phyloP scores from a whole-genome alignment of 2,113 vertebrate genomes.

The Entomyzon cyanotis region DNA sequence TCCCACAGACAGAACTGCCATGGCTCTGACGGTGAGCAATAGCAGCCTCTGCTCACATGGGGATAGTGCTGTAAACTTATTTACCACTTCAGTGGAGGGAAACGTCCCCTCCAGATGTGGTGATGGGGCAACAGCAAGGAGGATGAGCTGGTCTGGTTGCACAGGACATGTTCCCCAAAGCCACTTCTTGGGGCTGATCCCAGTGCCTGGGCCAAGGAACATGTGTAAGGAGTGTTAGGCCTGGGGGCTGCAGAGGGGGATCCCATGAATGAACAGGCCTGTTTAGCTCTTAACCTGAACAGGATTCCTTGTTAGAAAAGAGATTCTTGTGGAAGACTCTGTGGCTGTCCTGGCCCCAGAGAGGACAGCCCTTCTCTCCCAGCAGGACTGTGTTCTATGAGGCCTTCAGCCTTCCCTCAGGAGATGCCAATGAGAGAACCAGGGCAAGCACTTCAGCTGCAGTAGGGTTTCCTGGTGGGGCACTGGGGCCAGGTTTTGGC shows the following conservation, averaged over 20 bases:
- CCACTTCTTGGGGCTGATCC: not conserved
- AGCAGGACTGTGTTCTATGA: rapidly evolving
- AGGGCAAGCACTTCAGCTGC: not conserved
- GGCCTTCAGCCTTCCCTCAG: not conserved
- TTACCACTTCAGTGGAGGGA: not conserved
- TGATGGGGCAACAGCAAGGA: not conserved
- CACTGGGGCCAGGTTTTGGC: not conserved
- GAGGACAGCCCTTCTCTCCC: not conserved
- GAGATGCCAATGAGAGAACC: rapidly evolving
- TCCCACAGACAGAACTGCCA: rapidly evolving
- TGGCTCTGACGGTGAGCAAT: rapidly evolving
- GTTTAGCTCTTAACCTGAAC: not conserved
- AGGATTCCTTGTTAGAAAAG: not conserved
- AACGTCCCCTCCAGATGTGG: rapidly evolving
- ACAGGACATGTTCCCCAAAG: rapidly evolving
- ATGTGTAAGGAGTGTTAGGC: rapidly evolving
- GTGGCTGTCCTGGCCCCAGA: rapidly evolving
- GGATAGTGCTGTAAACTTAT: not conserved
- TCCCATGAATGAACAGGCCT: not conserved
- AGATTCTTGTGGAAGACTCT: not conserved
- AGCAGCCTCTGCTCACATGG: not conserved
- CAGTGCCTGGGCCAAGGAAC: not conserved
- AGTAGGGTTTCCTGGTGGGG: not conserved
- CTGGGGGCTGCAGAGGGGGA: rapidly evolving
- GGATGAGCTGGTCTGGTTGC: not conserved